Evolutionary conservation across 2,113 vertebrate genomes (phyloP), one percentile per base, ranked within the genome.

Genomic region (Cyprinodon tularosa): DNA sequence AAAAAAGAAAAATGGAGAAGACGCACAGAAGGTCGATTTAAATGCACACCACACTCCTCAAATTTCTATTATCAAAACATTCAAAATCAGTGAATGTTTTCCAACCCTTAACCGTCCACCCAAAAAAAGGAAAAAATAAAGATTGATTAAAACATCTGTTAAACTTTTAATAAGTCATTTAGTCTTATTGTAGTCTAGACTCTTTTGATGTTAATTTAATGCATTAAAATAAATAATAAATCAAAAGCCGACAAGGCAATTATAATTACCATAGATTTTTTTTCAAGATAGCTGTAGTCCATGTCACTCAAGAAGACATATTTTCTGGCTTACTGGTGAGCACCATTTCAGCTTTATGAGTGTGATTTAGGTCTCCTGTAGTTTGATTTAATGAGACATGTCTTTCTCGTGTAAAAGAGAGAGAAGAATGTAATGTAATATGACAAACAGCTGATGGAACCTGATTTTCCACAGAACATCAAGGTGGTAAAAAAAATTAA

Each of bases 401-500:
- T 62, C 37, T n/a, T 38, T 37, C 20, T 44, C 20, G 4, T 12
- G n/a, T 67, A 64, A 73, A 80, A 78, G 3, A n/a, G 57, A n/a
- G 37, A 11, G 7, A 29, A 45, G 40, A 64, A 38, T 37, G n/a
- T 61, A 9, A 3, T 13, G 14, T 68, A 67, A 65, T 3, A 11
- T 12, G 12, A 6, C 1, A 67, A 72, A 64, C 12, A 62, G 45
- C 9, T 37, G 50, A 15, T 12, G 47, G 38, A 42, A 66, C 37
- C 36, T 61, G 9, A 11, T 76, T 8, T 53, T 45, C 36, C 44
- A 73, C 60, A 22, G 42, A 57, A 77, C 64, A 75, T 62, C 8
- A 15, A 70, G 63, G 20, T 45, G 70, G 53, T 78, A 1, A 39
- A 84, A 62, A 62, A 53, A 80, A 77, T 42, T 42, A 4, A 42